phyloP scores from a whole-genome alignment of 2,797 vertebrate genomes.

The Lepus oiostolus region DNA sequence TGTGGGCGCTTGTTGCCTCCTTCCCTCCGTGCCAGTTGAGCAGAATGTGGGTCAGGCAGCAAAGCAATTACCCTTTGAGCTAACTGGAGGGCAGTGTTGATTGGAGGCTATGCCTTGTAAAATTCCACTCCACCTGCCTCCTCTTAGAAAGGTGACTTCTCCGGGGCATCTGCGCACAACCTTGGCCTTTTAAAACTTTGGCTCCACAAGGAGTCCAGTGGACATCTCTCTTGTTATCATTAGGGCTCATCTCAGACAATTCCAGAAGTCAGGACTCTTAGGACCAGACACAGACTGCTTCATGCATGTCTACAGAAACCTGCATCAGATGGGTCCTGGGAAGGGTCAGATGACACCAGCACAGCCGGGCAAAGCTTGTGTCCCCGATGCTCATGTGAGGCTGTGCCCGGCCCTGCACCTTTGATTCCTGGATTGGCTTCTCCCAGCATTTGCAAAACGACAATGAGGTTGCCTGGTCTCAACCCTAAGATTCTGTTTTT shows the following conservation, averaged over 20 bases:
- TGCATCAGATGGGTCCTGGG: not conserved
- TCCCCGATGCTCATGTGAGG: not conserved
- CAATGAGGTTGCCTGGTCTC: not conserved
- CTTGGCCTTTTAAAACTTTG: not conserved
- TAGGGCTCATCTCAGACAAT: not conserved
- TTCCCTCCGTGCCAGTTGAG: conserved; percentile 53
- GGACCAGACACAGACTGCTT: not conserved
- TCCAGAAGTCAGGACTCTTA: not conserved
- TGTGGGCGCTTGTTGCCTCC: conserved; percentile 52
- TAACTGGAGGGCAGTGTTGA: conserved; percentile 68
- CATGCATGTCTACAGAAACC: conserved; percentile 36
- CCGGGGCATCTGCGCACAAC: not conserved
- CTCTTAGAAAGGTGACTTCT: conserved; percentile 61
- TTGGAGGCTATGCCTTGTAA: conserved; percentile 49
- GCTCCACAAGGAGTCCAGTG: not conserved
- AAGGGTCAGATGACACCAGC: not conserved
- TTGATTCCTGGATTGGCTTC: accelerated
- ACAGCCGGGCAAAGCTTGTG: not conserved
- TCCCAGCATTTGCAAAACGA: not conserved
- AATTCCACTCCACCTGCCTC: conserved; percentile 41
- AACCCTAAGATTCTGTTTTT: not conserved
- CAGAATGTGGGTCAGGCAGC: conserved; percentile 78
- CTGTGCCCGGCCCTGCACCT: accelerated
- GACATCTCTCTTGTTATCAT: not conserved
- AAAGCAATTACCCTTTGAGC: conserved; percentile 75